These are phyloP conservation scores for Lymantria monacha DNA, from an alignment of 2,888 invertebrate species.

Conservation along the genomic window DNA sequence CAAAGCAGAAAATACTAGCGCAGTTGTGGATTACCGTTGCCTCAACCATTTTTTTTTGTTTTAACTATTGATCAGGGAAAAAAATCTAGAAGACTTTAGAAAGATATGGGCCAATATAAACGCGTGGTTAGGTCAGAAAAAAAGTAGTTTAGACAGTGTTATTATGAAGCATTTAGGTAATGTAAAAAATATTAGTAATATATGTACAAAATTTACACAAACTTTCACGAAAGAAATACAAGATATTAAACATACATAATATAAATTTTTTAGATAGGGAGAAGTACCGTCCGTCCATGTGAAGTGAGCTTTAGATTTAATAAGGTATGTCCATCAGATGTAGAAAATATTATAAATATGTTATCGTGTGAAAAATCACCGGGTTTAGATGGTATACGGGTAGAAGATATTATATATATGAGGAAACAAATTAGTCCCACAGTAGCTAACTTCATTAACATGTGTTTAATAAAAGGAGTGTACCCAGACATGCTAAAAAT, in stretches of 20 bases:
- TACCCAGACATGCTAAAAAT: no score
- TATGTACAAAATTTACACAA: slow-evolving; percentile 1
- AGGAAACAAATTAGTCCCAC: no score
- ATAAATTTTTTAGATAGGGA: not conserved
- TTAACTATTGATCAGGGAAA: no score
- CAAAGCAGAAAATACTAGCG: no score
- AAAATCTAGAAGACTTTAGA: slow-evolving; percentile 6
- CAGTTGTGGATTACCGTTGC: no score
- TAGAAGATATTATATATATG: no score
- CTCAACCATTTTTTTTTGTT: no score
- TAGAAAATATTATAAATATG: not conserved
- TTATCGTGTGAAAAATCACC: no score
- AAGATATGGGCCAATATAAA: slow-evolving; percentile 3
- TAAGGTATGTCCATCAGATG: not conserved
- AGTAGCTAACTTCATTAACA: no score
- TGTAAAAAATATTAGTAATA: not conserved
- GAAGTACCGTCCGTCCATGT: not conserved
- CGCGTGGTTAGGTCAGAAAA: not conserved
- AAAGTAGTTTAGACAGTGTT: not conserved
- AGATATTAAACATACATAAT: slow-evolving; percentile 3
- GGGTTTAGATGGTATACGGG: no score
- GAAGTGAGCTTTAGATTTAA: not conserved
- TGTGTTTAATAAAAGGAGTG: no score
- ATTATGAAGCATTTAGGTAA: not conserved
- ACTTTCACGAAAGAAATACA: slow-evolving; percentile 2